Evolutionary conservation across 1,140 invertebrate species (phyloP), one percentile per base, ranked within the genome.

Genomic region (Nymphalis io): DNA sequence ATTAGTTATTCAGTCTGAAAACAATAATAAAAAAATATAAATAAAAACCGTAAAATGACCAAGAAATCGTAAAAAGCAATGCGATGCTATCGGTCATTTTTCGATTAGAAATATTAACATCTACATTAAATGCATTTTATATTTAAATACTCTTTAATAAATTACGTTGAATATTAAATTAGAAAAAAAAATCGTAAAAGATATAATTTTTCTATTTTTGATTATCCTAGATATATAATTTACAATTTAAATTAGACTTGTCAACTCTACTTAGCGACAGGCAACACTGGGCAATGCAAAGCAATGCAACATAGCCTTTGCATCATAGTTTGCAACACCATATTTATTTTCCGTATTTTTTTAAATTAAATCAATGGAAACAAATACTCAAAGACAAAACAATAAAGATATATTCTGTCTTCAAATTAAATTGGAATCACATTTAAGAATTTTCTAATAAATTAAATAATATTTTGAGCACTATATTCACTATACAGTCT

Each of bases 1-100:
- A 81, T 79, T 77, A 85, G 71, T 48, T 63, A 68, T 68, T 74
- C 73, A 74, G 73, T 74, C 73, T 64, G 65, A 60, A 60, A 48
- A 68, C 38, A n/a, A 39, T 40, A 58, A 40, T 33, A 60, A 60
- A 60, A 60, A 33, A 58, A 40, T 18, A 67, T 53, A 60, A 60
- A 58, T 48, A 60, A 12, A n/a, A 58, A 66, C 27, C 42, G 33
- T 3, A 53, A 63, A 63, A 63, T 51, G 46, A 61, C 42, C n/a
- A 55, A 55, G 12, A 55, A n/a, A 23, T 12, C 1, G 16, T 33
- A 33, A 61, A 33, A 62, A 48, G 6, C 1, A 33, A 33, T 11
- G 18, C 21, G 51, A 27, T 10, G 42, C 1, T 38, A 27, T 23
- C 60, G 46, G n/a, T 62, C 48, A 62, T 62, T 53, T 62, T 53